phyloP scores from a whole-genome alignment of 2,113 vertebrate species.

The Xiphorhynchus elegans region DNA sequence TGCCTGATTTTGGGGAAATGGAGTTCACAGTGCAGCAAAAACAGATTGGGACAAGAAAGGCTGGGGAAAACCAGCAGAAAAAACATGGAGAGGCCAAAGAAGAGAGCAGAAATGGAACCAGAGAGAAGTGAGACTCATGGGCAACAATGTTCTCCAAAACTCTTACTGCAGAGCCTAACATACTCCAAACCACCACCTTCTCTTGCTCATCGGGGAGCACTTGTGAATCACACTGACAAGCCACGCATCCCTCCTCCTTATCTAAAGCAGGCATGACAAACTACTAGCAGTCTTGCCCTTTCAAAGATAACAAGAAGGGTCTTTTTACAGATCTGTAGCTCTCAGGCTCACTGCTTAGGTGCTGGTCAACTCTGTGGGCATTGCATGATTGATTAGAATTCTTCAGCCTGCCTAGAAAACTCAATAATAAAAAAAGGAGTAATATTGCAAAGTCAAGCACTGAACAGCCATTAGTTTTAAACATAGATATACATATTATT shows the following conservation, averaged over 20 bases:
- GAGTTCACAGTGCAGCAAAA: accelerated
- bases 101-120: neutral
- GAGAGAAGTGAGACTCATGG: accelerated
- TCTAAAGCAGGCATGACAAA: neutral
- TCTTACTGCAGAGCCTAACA: neutral
- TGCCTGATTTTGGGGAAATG: neutral
- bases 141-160: neutral
- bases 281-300: neutral
- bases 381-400: neutral
- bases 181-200: neutral
- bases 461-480: neutral
- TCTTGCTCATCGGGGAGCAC: neutral
- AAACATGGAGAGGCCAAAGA: neutral
- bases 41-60: neutral
- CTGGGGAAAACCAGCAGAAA: neutral
- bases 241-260: neutral
- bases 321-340: neutral
- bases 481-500: neutral
- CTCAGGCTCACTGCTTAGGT: neutral
- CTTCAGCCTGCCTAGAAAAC: neutral
- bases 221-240: neutral
- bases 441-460: neutral
- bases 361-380: neutral
- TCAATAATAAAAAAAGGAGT: neutral
- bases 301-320: neutral